Conservation (phyloP, 92 coral and sea anemone species). For the Phenganax stokvisi region DNA sequence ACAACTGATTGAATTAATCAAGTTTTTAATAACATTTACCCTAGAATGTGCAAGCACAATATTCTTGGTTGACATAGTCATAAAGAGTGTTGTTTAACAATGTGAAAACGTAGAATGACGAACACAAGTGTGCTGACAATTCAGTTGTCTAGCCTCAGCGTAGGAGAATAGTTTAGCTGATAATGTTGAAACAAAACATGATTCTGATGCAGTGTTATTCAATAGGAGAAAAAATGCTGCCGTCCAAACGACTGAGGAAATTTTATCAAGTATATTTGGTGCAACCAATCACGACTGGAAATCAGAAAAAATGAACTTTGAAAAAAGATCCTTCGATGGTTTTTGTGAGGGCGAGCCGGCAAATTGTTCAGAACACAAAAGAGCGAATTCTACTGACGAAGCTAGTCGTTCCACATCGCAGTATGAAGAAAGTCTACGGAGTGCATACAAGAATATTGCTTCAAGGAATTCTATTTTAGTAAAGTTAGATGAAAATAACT, state of each 20-base stretch:
- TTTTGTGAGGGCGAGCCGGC: no score
- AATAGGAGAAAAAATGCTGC: slow-evolving; percentile 4
- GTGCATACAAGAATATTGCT: neutral
- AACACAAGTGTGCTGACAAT: no score
- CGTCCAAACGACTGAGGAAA: neutral
- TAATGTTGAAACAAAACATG: neutral
- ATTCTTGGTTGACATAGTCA: no score
- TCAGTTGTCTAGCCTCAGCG: no score
- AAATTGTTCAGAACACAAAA: no score
- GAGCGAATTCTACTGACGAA: neutral
- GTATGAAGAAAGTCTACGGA: neutral
- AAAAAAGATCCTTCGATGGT: neutral
- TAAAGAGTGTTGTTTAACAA: no score
- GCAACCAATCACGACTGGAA: neutral
- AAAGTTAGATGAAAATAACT: neutral
- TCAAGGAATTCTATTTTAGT: neutral
- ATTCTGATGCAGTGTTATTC: neutral
- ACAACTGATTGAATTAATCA: neutral
- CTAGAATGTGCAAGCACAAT: no score
- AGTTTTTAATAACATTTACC: neutral
- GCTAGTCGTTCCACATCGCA: neutral
- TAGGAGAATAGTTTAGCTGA: neutral
- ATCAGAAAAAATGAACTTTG: neutral
- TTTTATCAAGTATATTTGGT: slow-evolving; percentile 19
- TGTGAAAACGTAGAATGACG: no score